Evolutionary conservation across 1,140 invertebrate species (phyloP).

Genomic region (Brevipalpus yothersi): DNA sequence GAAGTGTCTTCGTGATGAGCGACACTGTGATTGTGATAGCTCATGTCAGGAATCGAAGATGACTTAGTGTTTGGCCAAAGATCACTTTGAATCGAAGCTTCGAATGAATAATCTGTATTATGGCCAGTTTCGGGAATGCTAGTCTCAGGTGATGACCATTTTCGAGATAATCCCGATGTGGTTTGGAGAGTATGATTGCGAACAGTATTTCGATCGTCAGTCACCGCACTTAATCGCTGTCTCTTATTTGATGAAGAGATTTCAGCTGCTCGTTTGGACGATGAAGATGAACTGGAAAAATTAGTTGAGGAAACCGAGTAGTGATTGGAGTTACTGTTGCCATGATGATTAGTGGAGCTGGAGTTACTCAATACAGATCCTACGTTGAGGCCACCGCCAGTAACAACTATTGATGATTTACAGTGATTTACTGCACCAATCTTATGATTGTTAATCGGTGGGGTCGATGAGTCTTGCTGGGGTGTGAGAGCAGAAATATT

Average conservation of each 20-base stretch:
- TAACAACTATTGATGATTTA: too few species aligned
- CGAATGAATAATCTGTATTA: not conserved
- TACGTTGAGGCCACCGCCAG: too few species aligned
- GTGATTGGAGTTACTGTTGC: too few species aligned
- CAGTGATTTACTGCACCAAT: not conserved
- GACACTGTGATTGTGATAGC: too few species aligned
- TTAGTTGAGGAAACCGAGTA: not conserved
- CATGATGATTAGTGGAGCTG: too few species aligned
- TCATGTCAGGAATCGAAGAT: too few species aligned
- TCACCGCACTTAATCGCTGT: not conserved
- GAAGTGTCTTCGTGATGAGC: not conserved
- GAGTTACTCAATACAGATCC: too few species aligned
- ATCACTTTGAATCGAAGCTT: not conserved
- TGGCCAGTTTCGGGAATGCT: too few species aligned
- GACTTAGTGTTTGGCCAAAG: too few species aligned
- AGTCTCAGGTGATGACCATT: too few species aligned
- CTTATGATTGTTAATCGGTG: not conserved
- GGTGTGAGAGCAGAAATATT: not conserved
- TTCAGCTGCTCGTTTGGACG: not conserved
- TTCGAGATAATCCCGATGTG: too few species aligned
- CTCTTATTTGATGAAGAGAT: not conserved
- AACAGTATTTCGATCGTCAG: not conserved
- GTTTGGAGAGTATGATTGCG: not conserved
- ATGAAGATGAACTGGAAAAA: not conserved
- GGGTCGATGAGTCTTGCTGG: not conserved